These are phyloP conservation scores for Esox lucius DNA, from an alignment of 2,797 vertebrate genomes.

Conservation along the genomic window DNA sequence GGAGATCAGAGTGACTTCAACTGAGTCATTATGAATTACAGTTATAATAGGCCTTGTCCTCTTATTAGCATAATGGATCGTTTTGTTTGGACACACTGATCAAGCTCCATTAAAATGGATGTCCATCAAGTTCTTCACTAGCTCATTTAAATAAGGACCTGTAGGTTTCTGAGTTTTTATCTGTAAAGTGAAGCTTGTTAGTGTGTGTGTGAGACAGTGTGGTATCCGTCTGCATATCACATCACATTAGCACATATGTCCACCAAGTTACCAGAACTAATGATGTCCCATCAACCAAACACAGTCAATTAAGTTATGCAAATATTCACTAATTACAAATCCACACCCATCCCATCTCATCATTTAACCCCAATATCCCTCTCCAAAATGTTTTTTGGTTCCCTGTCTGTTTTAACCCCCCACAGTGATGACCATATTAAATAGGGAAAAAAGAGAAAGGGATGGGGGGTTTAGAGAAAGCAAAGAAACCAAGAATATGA, in stretches of 20 bases:
- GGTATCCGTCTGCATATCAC: neutral
- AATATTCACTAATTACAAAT: slow-evolving; percentile 37
- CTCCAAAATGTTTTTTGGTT: slow-evolving; percentile 1
- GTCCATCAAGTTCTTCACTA: neutral
- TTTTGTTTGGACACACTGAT: neutral
- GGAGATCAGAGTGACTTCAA: slow-evolving; percentile 27
- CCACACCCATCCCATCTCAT: slow-evolving; percentile 20
- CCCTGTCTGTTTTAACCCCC: neutral
- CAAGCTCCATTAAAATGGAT: slow-evolving; percentile 17
- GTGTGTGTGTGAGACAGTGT: neutral
- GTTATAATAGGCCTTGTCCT: neutral
- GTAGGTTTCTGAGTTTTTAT: neutral
- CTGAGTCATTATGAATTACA: neutral
- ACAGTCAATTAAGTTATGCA: slow-evolving; percentile 45
- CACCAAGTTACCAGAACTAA: slow-evolving; percentile 18
- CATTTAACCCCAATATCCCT: slow-evolving; percentile 21
- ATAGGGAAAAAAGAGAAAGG: slow-evolving; percentile 6
- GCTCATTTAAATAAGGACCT: slow-evolving; percentile 1
- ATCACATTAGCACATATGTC: slow-evolving; percentile 16
- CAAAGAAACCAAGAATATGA: slow-evolving; percentile 5
- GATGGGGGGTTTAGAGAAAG: slow-evolving; percentile 21
- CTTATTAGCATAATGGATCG: neutral
- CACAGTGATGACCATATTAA: slow-evolving; percentile 21
- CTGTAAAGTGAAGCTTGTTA: slow-evolving; percentile 1
- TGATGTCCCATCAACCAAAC: slow-evolving; percentile 34